Evolutionary conservation across 2,888 invertebrate genomes (phyloP).

Genomic region (Diarsia dahlii): DNA sequence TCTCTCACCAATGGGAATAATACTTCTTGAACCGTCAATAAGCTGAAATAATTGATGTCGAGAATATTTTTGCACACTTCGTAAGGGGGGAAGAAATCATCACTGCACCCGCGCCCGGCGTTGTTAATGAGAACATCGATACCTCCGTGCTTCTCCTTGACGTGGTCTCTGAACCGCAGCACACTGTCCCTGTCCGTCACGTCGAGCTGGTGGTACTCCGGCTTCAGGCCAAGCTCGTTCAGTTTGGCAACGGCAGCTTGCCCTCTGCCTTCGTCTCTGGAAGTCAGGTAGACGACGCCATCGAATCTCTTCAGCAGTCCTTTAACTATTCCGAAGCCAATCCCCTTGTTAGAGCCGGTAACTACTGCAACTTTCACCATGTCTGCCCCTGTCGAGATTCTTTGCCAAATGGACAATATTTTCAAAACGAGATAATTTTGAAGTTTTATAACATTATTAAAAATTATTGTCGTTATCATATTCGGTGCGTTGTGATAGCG

Average conservation of each 20-base stretch:
- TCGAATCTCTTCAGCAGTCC: constrained; percentile 91
- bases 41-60: constrained; percentile 92
- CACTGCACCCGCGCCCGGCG: constrained; percentile 91
- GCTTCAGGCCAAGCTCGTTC: constrained; percentile 65
- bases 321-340: constrained; percentile 92
- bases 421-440: not conserved
- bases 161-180: constrained; percentile 89
- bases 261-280: constrained; percentile 78
- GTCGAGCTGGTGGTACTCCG: constrained; percentile 67
- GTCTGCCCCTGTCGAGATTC: not conserved
- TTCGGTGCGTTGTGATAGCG: constrained; percentile 1
- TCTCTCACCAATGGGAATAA: constrained; percentile 93
- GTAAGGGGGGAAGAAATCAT: constrained; percentile 49
- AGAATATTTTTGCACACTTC: constrained; percentile 91
- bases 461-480: constrained; percentile 10
- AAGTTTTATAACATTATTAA: not conserved
- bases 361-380: constrained; percentile 80
- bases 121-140: constrained; percentile 94
- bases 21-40: constrained; percentile 91
- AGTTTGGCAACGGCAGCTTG: constrained; percentile 70
- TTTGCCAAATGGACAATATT: constrained; percentile 17
- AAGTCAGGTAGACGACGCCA: constrained; percentile 90
- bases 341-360: constrained; percentile 93
- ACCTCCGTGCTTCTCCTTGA: constrained; percentile 91
- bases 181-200: constrained; percentile 85